phyloP scores from a whole-genome alignment of 37 sponge, comb jelly and placozoan genomes.

The Aphrocallistes beatrix region DNA sequence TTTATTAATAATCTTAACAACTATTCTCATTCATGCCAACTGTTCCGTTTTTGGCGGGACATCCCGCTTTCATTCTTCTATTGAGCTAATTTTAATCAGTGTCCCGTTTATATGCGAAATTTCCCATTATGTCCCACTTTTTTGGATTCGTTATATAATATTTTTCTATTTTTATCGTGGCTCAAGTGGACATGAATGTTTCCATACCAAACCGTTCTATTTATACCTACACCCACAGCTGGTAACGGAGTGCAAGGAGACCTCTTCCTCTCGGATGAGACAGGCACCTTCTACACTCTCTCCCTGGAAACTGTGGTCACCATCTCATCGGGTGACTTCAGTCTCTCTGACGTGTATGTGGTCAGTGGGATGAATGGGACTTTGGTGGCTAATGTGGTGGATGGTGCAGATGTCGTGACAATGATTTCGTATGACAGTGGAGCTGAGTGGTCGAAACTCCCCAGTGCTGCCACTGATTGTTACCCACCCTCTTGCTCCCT shows the following conservation, averaged over 20 bases:
- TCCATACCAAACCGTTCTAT: too few species aligned
- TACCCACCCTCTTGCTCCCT: neutral
- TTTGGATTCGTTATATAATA: too few species aligned
- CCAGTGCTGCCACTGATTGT: neutral
- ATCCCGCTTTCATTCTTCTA: too few species aligned
- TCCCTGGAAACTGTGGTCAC: neutral
- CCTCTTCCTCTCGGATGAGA: neutral
- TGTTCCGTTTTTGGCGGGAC: too few species aligned
- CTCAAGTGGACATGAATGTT: too few species aligned
- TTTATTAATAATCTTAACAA: too few species aligned
- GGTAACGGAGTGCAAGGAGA: neutral
- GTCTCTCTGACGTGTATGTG: neutral
- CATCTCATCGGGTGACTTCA: neutral
- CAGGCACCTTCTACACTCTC: neutral
- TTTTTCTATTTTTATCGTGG: too few species aligned
- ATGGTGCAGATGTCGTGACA: neutral
- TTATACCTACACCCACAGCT: too few species aligned
- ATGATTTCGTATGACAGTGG: neutral
- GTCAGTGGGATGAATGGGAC: constrained; percentile 1
- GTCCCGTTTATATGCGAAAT: too few species aligned
- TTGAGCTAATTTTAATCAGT: too few species aligned
- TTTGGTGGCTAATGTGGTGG: neutral
- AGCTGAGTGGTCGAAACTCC: neutral
- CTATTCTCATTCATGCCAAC: too few species aligned
- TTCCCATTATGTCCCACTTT: too few species aligned